Evolutionary conservation across 2,888 invertebrate genomes (phyloP).

Genomic region (Hypomecis atomaria): DNA sequence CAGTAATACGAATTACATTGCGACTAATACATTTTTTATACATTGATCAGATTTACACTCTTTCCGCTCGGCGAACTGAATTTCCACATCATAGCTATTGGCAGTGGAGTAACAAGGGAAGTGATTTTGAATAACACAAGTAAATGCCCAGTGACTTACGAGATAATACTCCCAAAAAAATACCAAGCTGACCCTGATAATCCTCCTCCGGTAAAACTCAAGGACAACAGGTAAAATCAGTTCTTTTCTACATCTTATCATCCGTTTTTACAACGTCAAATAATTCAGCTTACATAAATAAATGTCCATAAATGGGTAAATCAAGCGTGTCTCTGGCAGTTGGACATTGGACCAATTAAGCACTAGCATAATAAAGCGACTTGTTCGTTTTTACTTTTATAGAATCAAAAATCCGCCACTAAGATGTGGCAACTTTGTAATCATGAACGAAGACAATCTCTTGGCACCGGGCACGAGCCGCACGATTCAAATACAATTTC

Average conservation of each 20-base stretch:
- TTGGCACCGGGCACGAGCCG: constrained; percentile 76
- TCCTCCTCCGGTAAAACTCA: constrained; percentile 48
- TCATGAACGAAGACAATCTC: constrained; percentile 75
- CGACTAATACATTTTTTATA: no score
- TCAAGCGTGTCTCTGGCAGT: no score
- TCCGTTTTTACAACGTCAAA: no score
- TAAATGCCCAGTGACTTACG: constrained; percentile 83
- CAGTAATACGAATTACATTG: no score
- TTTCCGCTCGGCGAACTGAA: constrained; percentile 84
- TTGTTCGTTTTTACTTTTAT: no score
- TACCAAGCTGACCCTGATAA: constrained; percentile 56
- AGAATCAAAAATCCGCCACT: constrained; percentile 72
- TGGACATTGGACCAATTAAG: no score
- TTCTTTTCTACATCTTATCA: neutral
- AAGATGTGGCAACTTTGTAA: constrained; percentile 75
- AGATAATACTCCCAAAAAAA: constrained; percentile 66
- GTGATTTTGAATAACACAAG: constrained; percentile 86
- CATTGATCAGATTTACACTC: constrained; percentile 78
- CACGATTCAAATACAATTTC: constrained; percentile 71
- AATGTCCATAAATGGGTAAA: no score
- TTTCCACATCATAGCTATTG: constrained; percentile 84
- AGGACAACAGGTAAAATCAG: constrained; percentile 65
- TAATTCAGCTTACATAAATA: no score
- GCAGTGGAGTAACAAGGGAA: constrained; percentile 77
- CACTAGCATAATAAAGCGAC: no score